A percentile compares a stretch with the other conserved stretches of the same genome.
Evolutionary conservation across 2,797 vertebrate genomes (phyloP).

Genomic region (Antrozous pallidus): DNA sequence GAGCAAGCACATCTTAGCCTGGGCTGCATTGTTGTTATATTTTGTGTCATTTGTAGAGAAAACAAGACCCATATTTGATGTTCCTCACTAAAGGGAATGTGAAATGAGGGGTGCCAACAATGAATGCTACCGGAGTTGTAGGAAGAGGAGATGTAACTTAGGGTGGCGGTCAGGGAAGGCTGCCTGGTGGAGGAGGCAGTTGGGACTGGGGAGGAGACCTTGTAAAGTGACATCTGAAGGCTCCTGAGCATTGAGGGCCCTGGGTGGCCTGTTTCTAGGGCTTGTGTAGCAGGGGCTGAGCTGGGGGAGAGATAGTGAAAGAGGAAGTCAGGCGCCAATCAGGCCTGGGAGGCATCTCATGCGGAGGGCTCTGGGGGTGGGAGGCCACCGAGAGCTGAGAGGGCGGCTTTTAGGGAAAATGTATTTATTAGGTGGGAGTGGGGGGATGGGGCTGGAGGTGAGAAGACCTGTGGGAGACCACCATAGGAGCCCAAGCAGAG

Average conservation of each 20-base stretch:
- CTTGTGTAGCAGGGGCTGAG: background rate
- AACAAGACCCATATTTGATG: background rate
- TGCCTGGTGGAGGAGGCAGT: background rate
- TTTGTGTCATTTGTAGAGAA: background rate
- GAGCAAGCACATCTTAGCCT: background rate
- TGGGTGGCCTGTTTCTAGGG: background rate
- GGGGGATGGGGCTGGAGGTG: background rate
- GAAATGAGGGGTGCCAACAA: background rate
- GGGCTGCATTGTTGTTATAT: accelerated
- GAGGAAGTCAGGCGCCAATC: background rate
- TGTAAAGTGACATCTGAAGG: background rate
- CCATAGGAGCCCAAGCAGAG: background rate
- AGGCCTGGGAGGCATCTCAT: too few relatives aligned
- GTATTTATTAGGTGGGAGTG: background rate
- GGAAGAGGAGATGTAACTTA: background rate
- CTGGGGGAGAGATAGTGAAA: background rate
- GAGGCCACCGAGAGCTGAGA: background rate
- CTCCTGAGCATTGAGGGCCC: background rate
- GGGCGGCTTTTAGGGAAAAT: background rate
- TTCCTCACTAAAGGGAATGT: background rate
- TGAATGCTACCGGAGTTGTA: background rate
- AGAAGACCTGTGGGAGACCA: background rate
- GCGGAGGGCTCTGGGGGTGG: background rate
- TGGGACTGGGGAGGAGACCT: background rate
- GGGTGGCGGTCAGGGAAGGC: background rate